A percentile compares a stretch with the other conserved stretches of the same genome.
These are phyloP conservation scores for Hoplodrina ambigua DNA, from an alignment of 2,888 invertebrate species.

Conservation along the genomic window DNA sequence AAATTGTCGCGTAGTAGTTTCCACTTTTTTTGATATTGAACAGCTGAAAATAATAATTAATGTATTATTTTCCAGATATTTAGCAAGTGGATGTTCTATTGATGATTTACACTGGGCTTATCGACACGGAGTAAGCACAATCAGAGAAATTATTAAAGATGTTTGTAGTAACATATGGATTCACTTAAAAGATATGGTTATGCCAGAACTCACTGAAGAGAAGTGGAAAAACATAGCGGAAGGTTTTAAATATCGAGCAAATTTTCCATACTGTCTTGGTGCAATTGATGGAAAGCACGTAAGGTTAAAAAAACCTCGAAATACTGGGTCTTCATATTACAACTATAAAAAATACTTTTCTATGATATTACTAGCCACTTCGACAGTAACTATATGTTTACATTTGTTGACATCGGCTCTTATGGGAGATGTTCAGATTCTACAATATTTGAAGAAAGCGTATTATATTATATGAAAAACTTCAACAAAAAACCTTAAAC, in stretches of 20 bases:
- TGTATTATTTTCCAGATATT: slow-evolving; percentile 39
- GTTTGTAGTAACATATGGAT: slow-evolving; percentile 36
- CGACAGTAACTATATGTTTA: slow-evolving; percentile 22
- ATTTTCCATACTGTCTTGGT: slow-evolving; percentile 26
- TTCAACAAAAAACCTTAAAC: slow-evolving; percentile 20
- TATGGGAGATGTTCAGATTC: slow-evolving; percentile 18
- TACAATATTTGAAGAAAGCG: slow-evolving; percentile 21
- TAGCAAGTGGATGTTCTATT: slow-evolving; percentile 38
- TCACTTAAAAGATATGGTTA: slow-evolving; percentile 29
- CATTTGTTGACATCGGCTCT: slow-evolving; percentile 18
- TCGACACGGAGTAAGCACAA: slow-evolving; percentile 27
- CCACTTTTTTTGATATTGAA: slow-evolving; percentile 34
- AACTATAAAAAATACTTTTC: slow-evolving; percentile 23
- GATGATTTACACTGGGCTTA: slow-evolving; percentile 30
- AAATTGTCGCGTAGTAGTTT: slow-evolving; percentile 33
- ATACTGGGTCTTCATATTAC: slow-evolving; percentile 16
- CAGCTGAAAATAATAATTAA: slow-evolving; percentile 34
- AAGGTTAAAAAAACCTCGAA: slow-evolving; percentile 20
- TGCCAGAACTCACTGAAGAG: slow-evolving; percentile 24
- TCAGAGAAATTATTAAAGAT: slow-evolving; percentile 32
- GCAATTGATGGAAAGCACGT: slow-evolving; percentile 22
- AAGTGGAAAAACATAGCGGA: slow-evolving; percentile 24
- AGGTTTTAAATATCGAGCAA: slow-evolving; percentile 20
- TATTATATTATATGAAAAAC: slow-evolving; percentile 17
- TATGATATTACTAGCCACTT: slow-evolving; percentile 18